phyloP scores from a whole-genome alignment of 2,113 vertebrate genomes.

The Megaptera novaeangliae region DNA sequence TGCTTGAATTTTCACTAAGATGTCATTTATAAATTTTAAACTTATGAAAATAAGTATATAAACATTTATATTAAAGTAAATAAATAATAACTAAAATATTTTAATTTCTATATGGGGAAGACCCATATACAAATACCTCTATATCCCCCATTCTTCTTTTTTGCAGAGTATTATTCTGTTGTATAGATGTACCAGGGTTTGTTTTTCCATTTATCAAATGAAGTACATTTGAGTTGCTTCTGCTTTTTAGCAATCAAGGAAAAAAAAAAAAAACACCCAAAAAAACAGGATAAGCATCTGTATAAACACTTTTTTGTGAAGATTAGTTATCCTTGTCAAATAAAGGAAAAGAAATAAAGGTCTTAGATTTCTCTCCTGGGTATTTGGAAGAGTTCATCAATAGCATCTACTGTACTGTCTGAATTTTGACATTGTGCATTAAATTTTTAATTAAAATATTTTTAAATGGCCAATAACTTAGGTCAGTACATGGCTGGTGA shows the following conservation, averaged over 20 bases:
- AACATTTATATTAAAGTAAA: neutral
- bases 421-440: neutral
- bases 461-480: neutral
- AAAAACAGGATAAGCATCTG: neutral
- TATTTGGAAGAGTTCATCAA: neutral
- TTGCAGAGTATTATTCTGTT: neutral
- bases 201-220: neutral
- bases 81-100: neutral
- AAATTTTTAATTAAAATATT: neutral
- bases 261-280: neutral
- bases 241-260: neutral
- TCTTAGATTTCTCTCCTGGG: neutral
- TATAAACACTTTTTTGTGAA: neutral
- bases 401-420: neutral
- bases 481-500: neutral
- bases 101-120: neutral
- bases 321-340: neutral
- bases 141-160: neutral
- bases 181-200: neutral
- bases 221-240: neutral
- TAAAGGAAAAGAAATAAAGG: neutral
- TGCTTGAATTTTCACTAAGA: neutral
- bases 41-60: neutral
- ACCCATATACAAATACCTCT: neutral
- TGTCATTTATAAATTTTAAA: neutral